Base-by-base conservation (phyloP, 2,113 vertebrate species). In the Tricholaema leucomelas region DNA sequence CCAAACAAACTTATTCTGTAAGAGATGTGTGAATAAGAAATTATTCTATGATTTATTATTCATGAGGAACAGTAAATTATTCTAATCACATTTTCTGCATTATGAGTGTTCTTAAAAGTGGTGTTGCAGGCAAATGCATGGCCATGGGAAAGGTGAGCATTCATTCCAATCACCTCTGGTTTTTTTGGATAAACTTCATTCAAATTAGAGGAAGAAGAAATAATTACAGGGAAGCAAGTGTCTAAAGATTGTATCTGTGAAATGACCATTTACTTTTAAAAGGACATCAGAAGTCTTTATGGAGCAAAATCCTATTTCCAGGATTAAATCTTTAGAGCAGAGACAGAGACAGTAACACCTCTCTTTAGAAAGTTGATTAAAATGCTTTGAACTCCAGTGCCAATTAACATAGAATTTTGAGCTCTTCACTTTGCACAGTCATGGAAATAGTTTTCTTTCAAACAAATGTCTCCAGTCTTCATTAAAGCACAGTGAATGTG, bases 21-120 rank as follows among this genome's bases (percentile, higher is more conserved):
- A 72, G 75, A 69, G 23, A 65, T 58, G 40, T 58, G 30, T 72
- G 90, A 93, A 64, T 78, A 85, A 79, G 8, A 87, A 94, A 85
- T 81, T 72, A 76, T 72, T 72, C 18, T 48, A 27, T 65, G 54
- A 82, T 95, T 82, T 85, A 82, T 87, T 91, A 85, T 95, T 91
- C 21, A 87, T 80, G 50, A 85, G 70, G 44, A 91, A 66, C 14
- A 73, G 64, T 91, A 92, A 87, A 91, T 90, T 92, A 92, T 91
- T 94, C 77, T 91, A 95, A 93, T 91, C 44, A 76, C 35, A 91
- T 92, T 96, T 92, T 91, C 50, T 73, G 11, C 40, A 46, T 87
- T 93, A 93, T 87, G 46, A 85, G 90, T 82, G 87, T 85, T 85
- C 38, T 80, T 77, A 91, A 90, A 92, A 85, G 67, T 63, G 40